Evolutionary conservation across 2,797 vertebrate species (phyloP), one percentile per base, ranked within the genome.

Genomic region (Hypotaenidia okinawae): DNA sequence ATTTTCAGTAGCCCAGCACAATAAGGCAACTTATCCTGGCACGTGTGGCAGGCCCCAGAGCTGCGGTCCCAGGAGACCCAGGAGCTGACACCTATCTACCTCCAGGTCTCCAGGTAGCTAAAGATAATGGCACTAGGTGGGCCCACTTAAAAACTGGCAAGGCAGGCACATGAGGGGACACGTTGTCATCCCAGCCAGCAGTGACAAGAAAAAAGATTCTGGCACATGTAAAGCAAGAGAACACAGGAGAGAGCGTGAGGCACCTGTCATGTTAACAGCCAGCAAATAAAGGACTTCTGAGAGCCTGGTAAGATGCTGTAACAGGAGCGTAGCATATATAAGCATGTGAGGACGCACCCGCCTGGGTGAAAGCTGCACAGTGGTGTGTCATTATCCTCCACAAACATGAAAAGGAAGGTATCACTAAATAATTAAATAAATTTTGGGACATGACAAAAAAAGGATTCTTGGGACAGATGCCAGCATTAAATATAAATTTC

Each of bases 401-500:
- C 23, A 93, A 91, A 43, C 22, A 30, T 16, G 27, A 49, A 59
- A 84, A 52, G 15, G 33, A 86, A 91, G 0, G 2, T 24, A 23
- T 25, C 8, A 10, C 51, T 89, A 89, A 91, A 96, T 80, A 78
- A 91, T 79, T 73, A 79, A 93, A 79, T 77, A 69, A 73, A 57
- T 43, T 77, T 24, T 54, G 70, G 61, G 22, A 37, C 47, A 73
- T 30, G 35, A 63, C 43, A 45, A 43, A 59, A 67, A 84, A 95
- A 88, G 9, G 27, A 61, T 85, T 89, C 52, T 62, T 51, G 55
- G 62, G 66, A 89, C 41, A 87, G 68, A 80, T 55, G 63, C 67
- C 77, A 84, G 84, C 57, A 77, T 45, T 68, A 88, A 94, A 94
- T 62, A 90, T n/a, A 94, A 43, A 91, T 90, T 83, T 84, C 67